Percentiles rank a stretch among this genome's conserved stretches.
These are phyloP conservation scores for Hippopotamus amphibius DNA, from an alignment of 2,113 vertebrate genomes.

Conservation along the genomic window DNA sequence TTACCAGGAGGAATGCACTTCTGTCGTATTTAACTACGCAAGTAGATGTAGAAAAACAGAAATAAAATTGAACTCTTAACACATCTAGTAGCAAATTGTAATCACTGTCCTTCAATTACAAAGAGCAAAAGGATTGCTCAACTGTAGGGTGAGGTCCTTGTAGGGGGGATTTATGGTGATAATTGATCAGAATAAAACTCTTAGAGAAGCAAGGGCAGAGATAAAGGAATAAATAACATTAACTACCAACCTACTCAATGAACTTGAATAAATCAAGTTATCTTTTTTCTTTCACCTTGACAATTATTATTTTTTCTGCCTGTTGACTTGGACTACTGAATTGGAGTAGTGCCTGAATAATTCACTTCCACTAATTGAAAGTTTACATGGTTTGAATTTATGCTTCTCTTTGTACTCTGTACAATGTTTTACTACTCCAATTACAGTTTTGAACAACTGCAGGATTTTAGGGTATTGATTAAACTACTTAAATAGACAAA, in stretches of 20 bases:
- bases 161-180: background rate
- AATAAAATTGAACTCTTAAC: background rate
- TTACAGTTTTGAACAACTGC: background rate
- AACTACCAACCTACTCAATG: background rate
- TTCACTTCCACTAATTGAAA: background rate
- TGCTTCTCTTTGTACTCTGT: background rate
- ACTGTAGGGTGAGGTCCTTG: background rate
- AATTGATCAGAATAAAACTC: background rate
- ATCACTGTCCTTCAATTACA: background rate
- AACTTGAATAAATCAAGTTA: slow-evolving; percentile 47
- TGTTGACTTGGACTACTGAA: background rate
- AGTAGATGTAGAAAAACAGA: background rate
- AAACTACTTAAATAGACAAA: slow-evolving; percentile 3
- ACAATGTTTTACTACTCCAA: background rate
- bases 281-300: slow-evolving; percentile 35
- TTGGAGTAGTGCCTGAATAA: background rate
- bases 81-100: background rate
- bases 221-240: slow-evolving; percentile 48
- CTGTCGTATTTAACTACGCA: background rate
- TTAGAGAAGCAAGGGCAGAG: background rate
- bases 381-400: background rate
- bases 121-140: background rate
- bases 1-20: background rate
- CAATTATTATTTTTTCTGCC: slow-evolving; percentile 30
- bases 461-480: background rate